Evolutionary conservation across 2,888 invertebrate genomes (phyloP), one percentile per base, ranked within the genome.

Genomic region (Bimastos eiseni): DNA sequence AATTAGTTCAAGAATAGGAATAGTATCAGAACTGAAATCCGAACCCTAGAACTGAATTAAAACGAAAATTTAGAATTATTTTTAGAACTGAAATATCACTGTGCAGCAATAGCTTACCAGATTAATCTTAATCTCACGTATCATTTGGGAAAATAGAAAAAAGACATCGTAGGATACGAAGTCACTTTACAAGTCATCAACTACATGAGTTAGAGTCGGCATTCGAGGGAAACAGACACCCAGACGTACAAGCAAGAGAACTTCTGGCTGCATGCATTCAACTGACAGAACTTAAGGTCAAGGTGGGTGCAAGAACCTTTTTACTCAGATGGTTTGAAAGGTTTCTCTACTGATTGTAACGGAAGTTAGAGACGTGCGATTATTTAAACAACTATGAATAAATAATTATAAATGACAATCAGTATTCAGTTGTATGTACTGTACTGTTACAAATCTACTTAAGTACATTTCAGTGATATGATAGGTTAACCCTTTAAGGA

Each of bases 121-220:
- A 15, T 41, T 41, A 41, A 41, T 41, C 41, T 41, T 41, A 41
- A 41, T 41, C 41, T 15, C 15, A 17, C 17, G 49, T 49, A 1
- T 70, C 30, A n/a, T 70, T 70, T 70, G n/a, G 30, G 70, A 8
- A 6, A 70, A 70, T n/a, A 70, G 70, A 70, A 8, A 70, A 70
- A 70, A n/a, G 30, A n/a, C 70, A n/a, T 30, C 70, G 70, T 30
- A 30, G 70, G n/a, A 30, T n/a, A 11, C 6, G 70, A 70, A 70
- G 70, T 70, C 70, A 70, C n/a, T 70, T 70, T n/a, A 70, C 70
- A 70, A 70, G 70, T 70, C n/a, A 70, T 70, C 70, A 70, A n/a
- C 70, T 70, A n/a, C 70, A 70, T 30, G 70, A 70, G 70, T 70
- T 70, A 70, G 70, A 70, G 70, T 70, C n/a, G n/a, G 70, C n/a